phyloP scores from a whole-genome alignment of 2,797 vertebrate species.

The Danionella dracula region DNA sequence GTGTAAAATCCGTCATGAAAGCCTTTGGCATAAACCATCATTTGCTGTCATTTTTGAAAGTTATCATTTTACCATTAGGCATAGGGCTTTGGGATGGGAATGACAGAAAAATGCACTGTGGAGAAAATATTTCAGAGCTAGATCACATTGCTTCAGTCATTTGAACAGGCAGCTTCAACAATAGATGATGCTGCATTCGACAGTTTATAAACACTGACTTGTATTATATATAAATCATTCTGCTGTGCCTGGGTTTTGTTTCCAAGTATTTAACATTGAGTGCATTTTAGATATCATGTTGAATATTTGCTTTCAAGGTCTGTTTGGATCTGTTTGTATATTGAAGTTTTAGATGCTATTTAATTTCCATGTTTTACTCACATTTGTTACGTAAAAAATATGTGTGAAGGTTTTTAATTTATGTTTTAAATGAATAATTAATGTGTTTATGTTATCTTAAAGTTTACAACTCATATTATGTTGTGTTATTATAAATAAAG shows the following conservation, averaged over 20 bases:
- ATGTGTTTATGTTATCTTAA: too few species aligned
- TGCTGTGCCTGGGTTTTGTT: too few species aligned
- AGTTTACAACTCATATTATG: too few species aligned
- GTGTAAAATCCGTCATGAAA: conserved; percentile 18
- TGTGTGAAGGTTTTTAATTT: too few species aligned
- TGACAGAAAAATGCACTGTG: neutral
- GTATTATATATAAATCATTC: conserved; percentile 5
- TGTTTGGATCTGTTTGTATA: neutral
- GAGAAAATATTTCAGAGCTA: conserved; percentile 4
- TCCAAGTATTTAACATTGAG: too few species aligned
- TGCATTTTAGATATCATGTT: too few species aligned
- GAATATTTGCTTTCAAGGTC: too few species aligned
- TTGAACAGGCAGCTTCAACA: conserved; percentile 1
- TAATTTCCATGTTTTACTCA: too few species aligned
- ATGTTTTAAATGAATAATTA: too few species aligned
- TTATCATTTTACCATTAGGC: conserved; percentile 15
- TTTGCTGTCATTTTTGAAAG: conserved; percentile 5
- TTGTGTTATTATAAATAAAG: too few species aligned
- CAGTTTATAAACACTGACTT: neutral
- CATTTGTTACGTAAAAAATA: too few species aligned
- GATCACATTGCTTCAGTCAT: neutral
- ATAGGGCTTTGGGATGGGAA: conserved; percentile 10
- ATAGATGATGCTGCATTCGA: neutral
- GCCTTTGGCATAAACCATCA: conserved; percentile 4
- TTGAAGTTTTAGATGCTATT: too few species aligned